These are phyloP conservation scores for Cabera pusaria DNA, from an alignment of 2,888 invertebrate species.

Conservation along the genomic window DNA sequence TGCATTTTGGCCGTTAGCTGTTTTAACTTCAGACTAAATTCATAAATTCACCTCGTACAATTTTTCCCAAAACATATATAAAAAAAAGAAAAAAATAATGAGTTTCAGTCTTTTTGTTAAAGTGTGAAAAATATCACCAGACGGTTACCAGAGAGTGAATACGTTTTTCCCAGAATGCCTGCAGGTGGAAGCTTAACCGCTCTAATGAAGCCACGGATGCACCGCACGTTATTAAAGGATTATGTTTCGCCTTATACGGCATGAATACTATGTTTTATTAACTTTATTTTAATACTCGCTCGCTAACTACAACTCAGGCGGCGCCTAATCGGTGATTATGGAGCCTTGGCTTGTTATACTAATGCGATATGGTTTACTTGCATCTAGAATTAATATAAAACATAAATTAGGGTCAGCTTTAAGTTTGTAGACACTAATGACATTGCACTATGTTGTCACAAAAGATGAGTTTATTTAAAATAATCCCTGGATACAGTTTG, in stretches of 20 bases:
- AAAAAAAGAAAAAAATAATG: too few relatives aligned
- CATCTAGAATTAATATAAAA: too few relatives aligned
- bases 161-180: slow-evolving; percentile 24
- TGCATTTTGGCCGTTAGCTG: too few relatives aligned
- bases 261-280: slow-evolving; percentile 58
- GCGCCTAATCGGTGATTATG: slow-evolving; percentile 22
- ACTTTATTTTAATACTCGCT: slow-evolving; percentile 49
- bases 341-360: slow-evolving; percentile 9
- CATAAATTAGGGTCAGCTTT: too few relatives aligned
- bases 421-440: too few relatives aligned
- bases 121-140: slow-evolving; percentile 7
- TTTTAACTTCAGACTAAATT: too few relatives aligned
- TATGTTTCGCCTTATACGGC: slow-evolving; percentile 48
- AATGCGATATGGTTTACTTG: slow-evolving; percentile 8
- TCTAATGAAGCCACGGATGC: slow-evolving; percentile 59
- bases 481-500: too few relatives aligned
- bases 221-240: slow-evolving; percentile 61
- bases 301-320: slow-evolving; percentile 21
- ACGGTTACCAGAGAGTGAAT: slow-evolving; percentile 3
- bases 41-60: too few relatives aligned
- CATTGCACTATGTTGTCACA: too few relatives aligned
- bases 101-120: too few relatives aligned
- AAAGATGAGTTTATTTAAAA: too few relatives aligned
- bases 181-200: slow-evolving; percentile 31
- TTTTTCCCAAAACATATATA: too few relatives aligned